Conservation (phyloP, 64 coral and sea anemone species). For the Actinia tenebrosa region DNA sequence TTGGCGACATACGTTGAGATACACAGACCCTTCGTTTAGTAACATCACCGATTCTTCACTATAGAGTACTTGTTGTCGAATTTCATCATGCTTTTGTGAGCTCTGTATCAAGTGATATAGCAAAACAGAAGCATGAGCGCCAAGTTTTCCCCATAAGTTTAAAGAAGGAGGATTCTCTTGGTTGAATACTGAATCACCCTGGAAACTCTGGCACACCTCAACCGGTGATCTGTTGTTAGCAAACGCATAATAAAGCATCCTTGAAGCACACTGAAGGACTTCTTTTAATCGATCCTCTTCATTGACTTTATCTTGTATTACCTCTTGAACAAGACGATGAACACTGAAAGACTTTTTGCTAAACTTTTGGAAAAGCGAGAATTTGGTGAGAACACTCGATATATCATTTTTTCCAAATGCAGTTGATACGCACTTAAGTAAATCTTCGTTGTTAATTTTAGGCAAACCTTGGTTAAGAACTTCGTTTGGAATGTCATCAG, state of each 20-base stretch:
- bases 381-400: conserved; percentile 42
- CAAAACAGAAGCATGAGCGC: conserved; percentile 35
- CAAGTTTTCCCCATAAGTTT: conserved; percentile 56
- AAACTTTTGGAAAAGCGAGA: conserved; percentile 57
- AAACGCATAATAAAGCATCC: conserved; percentile 39
- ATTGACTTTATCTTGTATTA: conserved; percentile 34
- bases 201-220: conserved; percentile 46
- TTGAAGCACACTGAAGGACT: not conserved
- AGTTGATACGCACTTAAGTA: not conserved
- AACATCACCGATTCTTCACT: conserved; percentile 42
- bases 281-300: conserved; percentile 11
- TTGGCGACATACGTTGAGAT: conserved; percentile 55
- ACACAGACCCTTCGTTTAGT: conserved; percentile 65
- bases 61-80: conserved; percentile 22
- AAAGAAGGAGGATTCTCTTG: conserved; percentile 51
- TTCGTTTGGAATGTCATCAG: conserved; percentile 56
- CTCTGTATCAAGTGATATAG: conserved; percentile 28
- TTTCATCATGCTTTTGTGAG: not conserved
- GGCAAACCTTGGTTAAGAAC: conserved; percentile 57
- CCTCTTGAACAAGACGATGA: conserved; percentile 72
- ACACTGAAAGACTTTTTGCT: conserved; percentile 38
- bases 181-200: conserved; percentile 44
- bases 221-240: conserved; percentile 15
- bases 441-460: not conserved
- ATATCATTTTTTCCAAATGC: conserved; percentile 23